A percentile compares a stretch with the other conserved stretches of the same genome.
Conservation (phyloP, 2,113 vertebrate genomes). For the Limnothrissa miodon region DNA sequence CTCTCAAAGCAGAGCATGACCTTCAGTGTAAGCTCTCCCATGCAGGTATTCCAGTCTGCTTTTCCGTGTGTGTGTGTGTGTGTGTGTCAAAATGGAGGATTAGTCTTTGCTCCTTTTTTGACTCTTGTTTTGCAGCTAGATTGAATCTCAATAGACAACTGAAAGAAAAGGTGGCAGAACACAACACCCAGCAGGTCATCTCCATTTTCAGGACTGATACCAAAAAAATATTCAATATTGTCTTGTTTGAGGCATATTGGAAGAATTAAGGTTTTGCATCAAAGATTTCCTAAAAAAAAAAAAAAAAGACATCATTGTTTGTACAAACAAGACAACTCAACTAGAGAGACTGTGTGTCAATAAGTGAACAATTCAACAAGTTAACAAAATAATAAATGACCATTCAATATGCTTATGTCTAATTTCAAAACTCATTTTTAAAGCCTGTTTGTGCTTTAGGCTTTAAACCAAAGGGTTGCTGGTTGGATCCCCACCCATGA, state of each 20-base stretch:
- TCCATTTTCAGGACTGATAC: conserved; percentile 46
- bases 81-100: conserved; percentile 27
- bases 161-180: conserved; percentile 14
- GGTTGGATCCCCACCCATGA: too few relatives aligned
- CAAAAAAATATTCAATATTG: conserved; percentile 46
- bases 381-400: not conserved
- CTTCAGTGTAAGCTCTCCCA: not conserved
- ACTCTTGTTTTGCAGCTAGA: conserved; percentile 35
- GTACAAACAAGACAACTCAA: not conserved
- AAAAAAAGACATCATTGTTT: conserved; percentile 20
- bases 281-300: not conserved
- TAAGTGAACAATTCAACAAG: not conserved
- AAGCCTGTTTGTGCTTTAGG: too few relatives aligned
- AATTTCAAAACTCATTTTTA: not conserved
- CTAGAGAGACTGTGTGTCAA: not conserved
- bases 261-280: conserved; percentile 32
- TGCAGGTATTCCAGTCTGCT: not conserved
- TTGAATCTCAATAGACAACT: conserved; percentile 27
- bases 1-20: not conserved
- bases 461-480: too few relatives aligned
- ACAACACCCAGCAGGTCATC: conserved; percentile 33
- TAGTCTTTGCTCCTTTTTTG: conserved; percentile 22
- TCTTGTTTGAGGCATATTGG: conserved; percentile 34
- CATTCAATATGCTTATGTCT: not conserved
- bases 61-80: not conserved